These are phyloP conservation scores for Parapristionchus giblindavisi DNA, from an alignment of 2,888 invertebrate species.

Conservation along the genomic window DNA sequence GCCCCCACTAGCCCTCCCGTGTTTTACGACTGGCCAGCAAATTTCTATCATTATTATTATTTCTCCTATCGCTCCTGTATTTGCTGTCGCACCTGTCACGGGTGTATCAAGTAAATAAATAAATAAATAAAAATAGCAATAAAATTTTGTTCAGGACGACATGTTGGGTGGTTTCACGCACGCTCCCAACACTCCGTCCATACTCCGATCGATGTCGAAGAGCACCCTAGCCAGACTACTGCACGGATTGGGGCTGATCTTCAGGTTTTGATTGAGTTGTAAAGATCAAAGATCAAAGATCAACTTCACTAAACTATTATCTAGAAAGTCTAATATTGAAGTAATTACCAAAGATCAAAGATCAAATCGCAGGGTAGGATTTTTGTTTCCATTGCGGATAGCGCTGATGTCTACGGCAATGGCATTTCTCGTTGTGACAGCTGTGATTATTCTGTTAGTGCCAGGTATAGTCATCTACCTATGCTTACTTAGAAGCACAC, in stretches of 20 bases:
- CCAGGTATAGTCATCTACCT: background rate
- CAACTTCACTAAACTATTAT: too few relatives aligned
- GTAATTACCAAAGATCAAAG: too few relatives aligned
- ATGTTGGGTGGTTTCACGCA: slow-evolving; percentile 13
- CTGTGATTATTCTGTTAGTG: background rate
- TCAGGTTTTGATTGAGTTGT: too few relatives aligned
- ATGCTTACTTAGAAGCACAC: background rate
- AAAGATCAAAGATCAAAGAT: too few relatives aligned
- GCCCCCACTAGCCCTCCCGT: too few relatives aligned
- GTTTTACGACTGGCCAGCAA: too few relatives aligned
- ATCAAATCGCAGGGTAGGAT: slow-evolving; percentile 10
- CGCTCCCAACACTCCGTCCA: background rate
- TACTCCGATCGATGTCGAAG: background rate
- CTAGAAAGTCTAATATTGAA: too few relatives aligned
- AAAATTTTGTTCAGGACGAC: background rate
- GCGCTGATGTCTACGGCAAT: slow-evolving; percentile 12
- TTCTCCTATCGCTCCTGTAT: too few relatives aligned
- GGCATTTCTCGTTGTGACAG: background rate
- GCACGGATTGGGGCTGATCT: background rate
- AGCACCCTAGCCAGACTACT: background rate
- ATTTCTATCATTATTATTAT: too few relatives aligned
- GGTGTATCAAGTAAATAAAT: too few relatives aligned
- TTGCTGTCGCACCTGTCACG: too few relatives aligned
- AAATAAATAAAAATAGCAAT: too few relatives aligned
- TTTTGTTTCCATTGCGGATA: slow-evolving; percentile 34